phyloP scores from a whole-genome alignment of 2,113 vertebrate species.

The Brachionichthys hirsutus region DNA sequence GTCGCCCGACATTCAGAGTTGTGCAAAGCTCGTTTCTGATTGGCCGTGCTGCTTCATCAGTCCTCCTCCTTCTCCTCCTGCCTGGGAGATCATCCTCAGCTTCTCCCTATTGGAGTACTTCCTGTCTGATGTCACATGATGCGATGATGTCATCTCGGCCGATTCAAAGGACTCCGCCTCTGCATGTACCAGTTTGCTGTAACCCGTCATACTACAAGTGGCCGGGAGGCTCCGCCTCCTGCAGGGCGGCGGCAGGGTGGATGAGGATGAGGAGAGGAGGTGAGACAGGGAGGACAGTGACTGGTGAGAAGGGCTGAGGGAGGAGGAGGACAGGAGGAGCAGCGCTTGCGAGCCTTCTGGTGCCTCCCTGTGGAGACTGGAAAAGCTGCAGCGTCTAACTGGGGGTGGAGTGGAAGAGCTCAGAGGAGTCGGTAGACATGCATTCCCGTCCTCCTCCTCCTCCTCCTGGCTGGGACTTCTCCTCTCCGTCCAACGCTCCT shows the following conservation, averaged over 20 bases:
- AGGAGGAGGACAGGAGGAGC: constrained; percentile 45
- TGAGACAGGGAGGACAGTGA: constrained; percentile 46
- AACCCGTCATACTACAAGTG: background rate
- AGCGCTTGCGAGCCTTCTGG: constrained; percentile 32
- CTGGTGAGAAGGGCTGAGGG: constrained; percentile 29
- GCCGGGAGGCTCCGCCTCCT: constrained; percentile 53
- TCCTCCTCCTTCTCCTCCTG: constrained; percentile 13
- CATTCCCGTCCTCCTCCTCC: background rate
- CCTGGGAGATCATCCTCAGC: constrained; percentile 40
- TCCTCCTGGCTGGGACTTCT: background rate
- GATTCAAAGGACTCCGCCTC: constrained; percentile 16
- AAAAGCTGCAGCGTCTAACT: constrained; percentile 12
- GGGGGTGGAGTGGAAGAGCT: background rate
- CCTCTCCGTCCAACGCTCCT: background rate
- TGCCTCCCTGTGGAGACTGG: constrained; percentile 12
- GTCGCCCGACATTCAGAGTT: constrained; percentile 7
- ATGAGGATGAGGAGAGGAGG: constrained; percentile 35
- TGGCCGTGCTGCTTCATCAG: background rate
- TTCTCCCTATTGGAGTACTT: constrained; percentile 24
- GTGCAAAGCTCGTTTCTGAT: constrained; percentile 8
- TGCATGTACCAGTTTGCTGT: constrained; percentile 14
- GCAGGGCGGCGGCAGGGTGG: background rate
- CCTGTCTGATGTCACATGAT: constrained; percentile 18
- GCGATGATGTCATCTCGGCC: constrained; percentile 3
- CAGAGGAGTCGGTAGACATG: background rate